phyloP scores from a whole-genome alignment of 2,888 invertebrate genomes.

The Agapostemon virescens region DNA sequence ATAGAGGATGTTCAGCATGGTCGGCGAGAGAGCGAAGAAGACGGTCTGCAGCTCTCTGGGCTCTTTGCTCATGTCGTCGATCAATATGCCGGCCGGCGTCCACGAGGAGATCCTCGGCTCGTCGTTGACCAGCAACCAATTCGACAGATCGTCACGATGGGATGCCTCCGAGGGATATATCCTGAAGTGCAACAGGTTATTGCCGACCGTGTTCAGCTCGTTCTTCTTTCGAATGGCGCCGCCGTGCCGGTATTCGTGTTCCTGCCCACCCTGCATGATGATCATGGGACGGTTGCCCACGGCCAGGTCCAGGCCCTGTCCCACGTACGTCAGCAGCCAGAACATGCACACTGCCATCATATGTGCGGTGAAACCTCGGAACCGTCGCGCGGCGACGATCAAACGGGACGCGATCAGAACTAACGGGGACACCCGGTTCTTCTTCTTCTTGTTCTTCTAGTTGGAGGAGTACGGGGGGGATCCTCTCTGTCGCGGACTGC shows the following conservation, averaged over 20 bases:
- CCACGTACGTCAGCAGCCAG: slow-evolving; percentile 77
- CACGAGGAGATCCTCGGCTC: slow-evolving; percentile 63
- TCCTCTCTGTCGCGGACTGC: neutral
- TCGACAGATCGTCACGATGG: slow-evolving; percentile 65
- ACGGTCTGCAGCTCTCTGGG: slow-evolving; percentile 61
- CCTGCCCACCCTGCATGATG: slow-evolving; percentile 64
- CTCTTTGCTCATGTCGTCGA: slow-evolving; percentile 61
- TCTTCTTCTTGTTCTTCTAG: too few species aligned
- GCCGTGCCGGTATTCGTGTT: slow-evolving; percentile 65
- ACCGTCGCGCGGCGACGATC: neutral
- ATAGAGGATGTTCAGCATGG: slow-evolving; percentile 79
- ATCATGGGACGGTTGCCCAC: slow-evolving; percentile 74
- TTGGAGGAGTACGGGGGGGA: too few species aligned
- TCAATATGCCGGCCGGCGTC: slow-evolving; percentile 58
- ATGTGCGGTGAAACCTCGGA: neutral
- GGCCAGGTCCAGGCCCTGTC: slow-evolving; percentile 76
- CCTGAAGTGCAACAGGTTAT: slow-evolving; percentile 66
- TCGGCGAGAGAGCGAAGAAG: slow-evolving; percentile 72
- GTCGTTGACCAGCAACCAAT: slow-evolving; percentile 73
- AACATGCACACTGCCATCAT: slow-evolving; percentile 77
- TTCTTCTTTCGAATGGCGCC: slow-evolving; percentile 60
- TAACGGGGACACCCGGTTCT: neutral
- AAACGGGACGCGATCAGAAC: neutral
- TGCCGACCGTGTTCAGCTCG: slow-evolving; percentile 59
- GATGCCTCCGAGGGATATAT: slow-evolving; percentile 61